Evolutionary conservation across 92 coral and sea anemone genomes (phyloP).

Genomic region (Epizoanthus illoricatus): DNA sequence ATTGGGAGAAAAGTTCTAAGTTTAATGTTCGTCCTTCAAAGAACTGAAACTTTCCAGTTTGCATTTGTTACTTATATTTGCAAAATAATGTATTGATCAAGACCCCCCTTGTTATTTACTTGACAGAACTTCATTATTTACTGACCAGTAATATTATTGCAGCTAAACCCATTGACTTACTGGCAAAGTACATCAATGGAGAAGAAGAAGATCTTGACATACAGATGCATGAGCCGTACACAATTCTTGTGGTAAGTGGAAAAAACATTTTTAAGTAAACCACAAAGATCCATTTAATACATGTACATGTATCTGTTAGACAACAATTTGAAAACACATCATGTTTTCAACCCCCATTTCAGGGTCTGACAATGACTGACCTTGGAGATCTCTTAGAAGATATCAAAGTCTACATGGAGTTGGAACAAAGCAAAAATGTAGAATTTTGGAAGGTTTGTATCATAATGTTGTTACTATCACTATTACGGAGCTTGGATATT

Average conservation of each 20-base stretch:
- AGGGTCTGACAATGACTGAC: slow-evolving; percentile 87
- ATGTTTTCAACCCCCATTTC: neutral
- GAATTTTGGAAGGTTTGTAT: slow-evolving; percentile 93
- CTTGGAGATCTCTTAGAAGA: slow-evolving; percentile 89
- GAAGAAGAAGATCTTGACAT: slow-evolving; percentile 86
- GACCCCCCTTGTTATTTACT: no score
- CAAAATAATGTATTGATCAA: no score
- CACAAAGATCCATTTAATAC: no score
- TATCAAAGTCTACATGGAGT: slow-evolving; percentile 92
- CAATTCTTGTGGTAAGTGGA: slow-evolving; percentile 82
- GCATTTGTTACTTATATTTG: no score
- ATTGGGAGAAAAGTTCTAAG: no score
- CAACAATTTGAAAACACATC: neutral
- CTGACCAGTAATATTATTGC: neutral
- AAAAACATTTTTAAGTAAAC: no score
- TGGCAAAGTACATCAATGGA: slow-evolving; percentile 87
- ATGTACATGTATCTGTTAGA: no score
- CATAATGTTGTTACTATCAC: neutral
- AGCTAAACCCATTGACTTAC: slow-evolving; percentile 95
- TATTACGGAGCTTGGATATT: no score
- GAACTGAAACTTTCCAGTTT: no score
- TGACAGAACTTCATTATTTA: no score
- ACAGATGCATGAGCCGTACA: slow-evolving; percentile 98
- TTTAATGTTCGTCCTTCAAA: no score
- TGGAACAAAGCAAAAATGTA: slow-evolving; percentile 90